Conservation (phyloP, 2,888 invertebrate genomes). For the Scotopteryx bipunctaria region DNA sequence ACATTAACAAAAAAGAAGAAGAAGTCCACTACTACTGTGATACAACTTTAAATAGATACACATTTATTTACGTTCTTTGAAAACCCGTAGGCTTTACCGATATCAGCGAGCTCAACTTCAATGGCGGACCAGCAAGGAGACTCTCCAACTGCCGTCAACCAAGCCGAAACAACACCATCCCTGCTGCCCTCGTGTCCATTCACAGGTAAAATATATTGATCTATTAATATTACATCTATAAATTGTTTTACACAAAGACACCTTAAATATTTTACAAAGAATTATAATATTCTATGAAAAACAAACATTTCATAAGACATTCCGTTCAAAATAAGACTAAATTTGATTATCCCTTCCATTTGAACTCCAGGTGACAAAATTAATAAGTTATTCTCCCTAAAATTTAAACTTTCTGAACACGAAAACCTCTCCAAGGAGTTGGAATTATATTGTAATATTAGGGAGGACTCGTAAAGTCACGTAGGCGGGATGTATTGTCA, state of each 20-base stretch:
- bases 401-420: constrained; percentile 28
- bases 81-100: constrained; percentile 82
- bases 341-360: constrained; percentile 27
- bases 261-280: not conserved
- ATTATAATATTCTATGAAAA: not conserved
- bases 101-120: constrained; percentile 87
- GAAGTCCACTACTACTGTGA: no score
- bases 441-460: constrained; percentile 32
- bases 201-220: constrained; percentile 54
- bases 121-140: constrained; percentile 85
- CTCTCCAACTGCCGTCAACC: constrained; percentile 77
- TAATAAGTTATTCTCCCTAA: constrained; percentile 32
- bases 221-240: not conserved
- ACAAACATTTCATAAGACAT: not conserved
- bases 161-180: constrained; percentile 81
- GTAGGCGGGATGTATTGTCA: constrained; percentile 26
- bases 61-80: not conserved
- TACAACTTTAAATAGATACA: no score
- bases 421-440: constrained; percentile 25
- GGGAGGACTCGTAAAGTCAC: constrained; percentile 21
- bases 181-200: constrained; percentile 73
- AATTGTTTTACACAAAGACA: not conserved
- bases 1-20: no score
- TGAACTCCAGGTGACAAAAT: constrained; percentile 33
- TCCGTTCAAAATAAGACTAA: constrained; percentile 10